Base-by-base conservation (phyloP, 2,888 invertebrate species). In the Eupeodes latifasciatus region DNA sequence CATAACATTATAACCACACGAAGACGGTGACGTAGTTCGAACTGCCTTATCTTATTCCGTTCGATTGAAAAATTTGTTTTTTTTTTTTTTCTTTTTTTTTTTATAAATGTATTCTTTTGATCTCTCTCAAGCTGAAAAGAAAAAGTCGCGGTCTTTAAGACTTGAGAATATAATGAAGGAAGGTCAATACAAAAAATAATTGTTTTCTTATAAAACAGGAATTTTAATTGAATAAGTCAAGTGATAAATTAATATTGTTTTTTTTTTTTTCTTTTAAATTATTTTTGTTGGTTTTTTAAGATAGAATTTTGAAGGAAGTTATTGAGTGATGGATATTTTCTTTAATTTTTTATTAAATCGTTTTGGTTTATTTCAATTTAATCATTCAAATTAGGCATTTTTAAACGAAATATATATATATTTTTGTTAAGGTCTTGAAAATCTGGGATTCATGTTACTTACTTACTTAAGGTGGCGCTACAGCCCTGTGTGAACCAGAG, bases 161-260 rank as follows among this genome's bases (percentile, higher is more conserved):
- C 27, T 27, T 27, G 27, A 27, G n/a, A 16, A 1, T 40, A 14
- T 14, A n/a, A 61, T 14, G 27, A 47, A 34, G 61, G 79, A 76
- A 80, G 80, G 81, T 81, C 85, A 85, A 72, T 81, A 76, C 11
- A 4, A 27, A 19, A 34, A 57, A 59, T 14, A 59, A 53, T 75
- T 40, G 11, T 36, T 12, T 12, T 62, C 11, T 67, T 81, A 36
- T 10, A 71, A 71, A 71, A 71, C 7, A 62, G 16, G 59, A 53
- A 66, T 53, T 69, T 69, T 71, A 87, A 87, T 83, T 80, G 82
- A 87, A 27, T 27, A 72, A 71, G 59, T 76, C 86, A 83, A 87
- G 86, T 87, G 61, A 19, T 79, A 49, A 57, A 79, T 75, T 75
- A 66, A 27, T 69, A 34, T 47, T 61, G 27, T 34, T 34, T 61